Base-by-base conservation (phyloP, 2,113 vertebrate genomes). In the Psilopsiagon aymara region DNA sequence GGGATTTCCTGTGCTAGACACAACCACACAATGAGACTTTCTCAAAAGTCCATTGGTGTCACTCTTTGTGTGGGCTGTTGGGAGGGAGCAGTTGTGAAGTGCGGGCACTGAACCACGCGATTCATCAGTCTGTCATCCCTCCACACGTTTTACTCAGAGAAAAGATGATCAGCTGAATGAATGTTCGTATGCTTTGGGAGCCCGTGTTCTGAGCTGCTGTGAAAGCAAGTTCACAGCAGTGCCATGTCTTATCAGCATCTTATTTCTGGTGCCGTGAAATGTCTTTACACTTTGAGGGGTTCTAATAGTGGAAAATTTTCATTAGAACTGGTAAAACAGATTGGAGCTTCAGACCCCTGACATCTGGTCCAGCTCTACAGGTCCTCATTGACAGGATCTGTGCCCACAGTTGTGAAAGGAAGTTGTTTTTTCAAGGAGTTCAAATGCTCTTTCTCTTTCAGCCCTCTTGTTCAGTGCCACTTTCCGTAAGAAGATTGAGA, bases 401-500 rank as follows among this genome's bases (percentile, higher is more conserved):
- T 57, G 75, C 47, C 90, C 75, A 51, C 49, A 52, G 35, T 57
- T 41, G 20, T 44, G 15, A 27, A 83, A 63, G 73, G 17, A 47
- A 71, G 6, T 31, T 25, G 44, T 3, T 62, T 2, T 60, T 64
- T 37, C 47, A 12, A 24, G 62, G 52, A 63, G 11, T 52, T 80
- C 19, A 79, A 75, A 39, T n/a, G 14, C 20, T 88, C 35, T 93
- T 94, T 96, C 25, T 49, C 83, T 98, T 95, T 28, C 96, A 99
- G 99, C 99, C 67, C 98, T 99, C 76, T 95, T 99, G 86, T 99
- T 99, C 97, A 99, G 99, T 84, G 99, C 99, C 86, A 99, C 99
- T 7, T 99, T 99, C 97, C 98, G 99, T 51, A 99, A 99, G 98
- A 99, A 99, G 98, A 99, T 99, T 9, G 99, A 99, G 97, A 99